Conservation (phyloP, 2,888 invertebrate genomes). For the Ormyrus labotus region DNA sequence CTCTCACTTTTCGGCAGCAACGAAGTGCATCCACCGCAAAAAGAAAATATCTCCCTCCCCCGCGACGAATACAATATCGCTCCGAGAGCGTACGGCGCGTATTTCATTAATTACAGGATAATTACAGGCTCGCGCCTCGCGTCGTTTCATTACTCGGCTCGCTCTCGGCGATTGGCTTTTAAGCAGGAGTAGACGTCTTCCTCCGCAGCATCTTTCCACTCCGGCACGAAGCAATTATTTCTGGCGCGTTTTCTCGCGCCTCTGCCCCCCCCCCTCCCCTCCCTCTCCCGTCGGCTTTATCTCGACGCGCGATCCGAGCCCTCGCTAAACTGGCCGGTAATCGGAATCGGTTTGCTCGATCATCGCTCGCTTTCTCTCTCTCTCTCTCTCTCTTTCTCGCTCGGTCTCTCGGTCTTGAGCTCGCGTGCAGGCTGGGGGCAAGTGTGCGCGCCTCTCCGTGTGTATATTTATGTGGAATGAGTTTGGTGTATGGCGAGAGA, state of each 20-base stretch:
- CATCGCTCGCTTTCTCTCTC: constrained; percentile 24
- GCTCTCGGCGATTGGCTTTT: constrained; percentile 10
- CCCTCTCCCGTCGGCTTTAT: constrained; percentile 25
- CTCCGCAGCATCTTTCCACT: constrained; percentile 23
- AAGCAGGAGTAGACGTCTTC: constrained; percentile 38
- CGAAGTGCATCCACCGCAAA: constrained; percentile 15
- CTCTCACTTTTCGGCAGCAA: not conserved
- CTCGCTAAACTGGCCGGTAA: constrained; percentile 48
- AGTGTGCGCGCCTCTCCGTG: too few species aligned
- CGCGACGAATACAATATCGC: not conserved
- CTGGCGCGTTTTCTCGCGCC: constrained; percentile 57
- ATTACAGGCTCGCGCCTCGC: constrained; percentile 41
- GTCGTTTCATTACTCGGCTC: constrained; percentile 48
- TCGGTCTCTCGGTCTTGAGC: not conserved
- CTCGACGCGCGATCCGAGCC: constrained; percentile 48
- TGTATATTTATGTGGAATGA: too few species aligned
- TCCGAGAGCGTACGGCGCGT: not conserved
- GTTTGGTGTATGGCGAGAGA: too few species aligned
- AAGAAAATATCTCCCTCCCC: not conserved
- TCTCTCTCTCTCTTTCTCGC: not conserved
- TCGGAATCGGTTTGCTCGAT: constrained; percentile 52
- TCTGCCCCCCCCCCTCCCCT: not conserved
- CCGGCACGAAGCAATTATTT: constrained; percentile 55
- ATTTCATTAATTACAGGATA: constrained; percentile 55
- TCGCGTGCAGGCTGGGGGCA: not conserved